These are phyloP conservation scores for Xestia sexstrigata DNA, from an alignment of 2,888 invertebrate genomes.

Conservation along the genomic window DNA sequence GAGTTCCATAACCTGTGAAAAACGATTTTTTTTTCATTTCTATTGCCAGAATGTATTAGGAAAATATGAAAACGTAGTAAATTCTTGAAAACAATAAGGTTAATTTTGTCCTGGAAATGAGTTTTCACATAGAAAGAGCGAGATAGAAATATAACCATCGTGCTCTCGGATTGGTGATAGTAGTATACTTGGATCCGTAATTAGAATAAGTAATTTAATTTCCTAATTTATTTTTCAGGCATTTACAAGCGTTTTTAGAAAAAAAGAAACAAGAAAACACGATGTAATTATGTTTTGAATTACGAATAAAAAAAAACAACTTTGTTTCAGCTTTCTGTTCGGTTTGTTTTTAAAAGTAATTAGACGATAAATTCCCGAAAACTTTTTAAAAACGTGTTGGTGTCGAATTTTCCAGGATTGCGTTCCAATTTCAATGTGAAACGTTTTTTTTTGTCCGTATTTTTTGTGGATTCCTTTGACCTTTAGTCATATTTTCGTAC, in stretches of 20 bases:
- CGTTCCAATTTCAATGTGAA: not conserved
- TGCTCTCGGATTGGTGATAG: too few relatives aligned
- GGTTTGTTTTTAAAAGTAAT: not conserved
- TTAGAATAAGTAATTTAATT: not conserved
- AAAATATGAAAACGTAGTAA: not conserved
- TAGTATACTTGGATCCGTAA: not conserved
- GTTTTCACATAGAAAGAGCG: not conserved
- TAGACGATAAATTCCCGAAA: not conserved
- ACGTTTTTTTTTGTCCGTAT: not conserved
- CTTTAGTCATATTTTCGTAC: not conserved
- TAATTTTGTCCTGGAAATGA: conserved; percentile 19
- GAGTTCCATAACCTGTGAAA: rapidly evolving
- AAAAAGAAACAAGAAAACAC: not conserved
- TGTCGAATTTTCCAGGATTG: not conserved
- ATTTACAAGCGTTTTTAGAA: not conserved
- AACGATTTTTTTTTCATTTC: not conserved
- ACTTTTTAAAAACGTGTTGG: not conserved
- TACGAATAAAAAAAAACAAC: not conserved
- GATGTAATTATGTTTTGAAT: not conserved
- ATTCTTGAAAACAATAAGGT: conserved; percentile 25
- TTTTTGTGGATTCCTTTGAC: not conserved
- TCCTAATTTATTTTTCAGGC: too few relatives aligned
- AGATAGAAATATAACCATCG: conserved; percentile 12
- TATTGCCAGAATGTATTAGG: not conserved
- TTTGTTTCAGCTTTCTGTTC: not conserved